phyloP scores from a whole-genome alignment of 2,113 vertebrate genomes.

The Coreoperca whiteheadi region DNA sequence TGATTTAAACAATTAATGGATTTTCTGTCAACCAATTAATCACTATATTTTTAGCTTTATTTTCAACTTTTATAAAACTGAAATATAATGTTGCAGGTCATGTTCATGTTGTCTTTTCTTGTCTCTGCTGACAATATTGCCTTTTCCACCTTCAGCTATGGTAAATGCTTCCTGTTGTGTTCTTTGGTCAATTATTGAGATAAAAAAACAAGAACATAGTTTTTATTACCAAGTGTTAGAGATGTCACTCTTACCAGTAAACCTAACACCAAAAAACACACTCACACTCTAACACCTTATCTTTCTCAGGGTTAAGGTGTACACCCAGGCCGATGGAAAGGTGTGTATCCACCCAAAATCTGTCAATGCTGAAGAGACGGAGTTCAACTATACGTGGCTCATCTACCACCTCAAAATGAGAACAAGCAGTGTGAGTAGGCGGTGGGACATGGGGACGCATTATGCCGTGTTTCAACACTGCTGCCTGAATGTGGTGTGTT shows the following conservation, averaged over 20 bases:
- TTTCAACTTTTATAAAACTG: not conserved
- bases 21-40: too few relatives aligned
- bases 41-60: not conserved
- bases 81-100: not conserved
- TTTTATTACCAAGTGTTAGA: not conserved
- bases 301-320: conserved; percentile 90
- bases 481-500: not conserved
- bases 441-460: not conserved
- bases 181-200: not conserved
- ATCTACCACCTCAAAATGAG: conserved; percentile 99
- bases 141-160: not conserved
- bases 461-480: not conserved
- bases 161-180: not conserved
- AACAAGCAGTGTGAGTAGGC: conserved; percentile 92
- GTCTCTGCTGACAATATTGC: not conserved
- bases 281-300: not conserved
- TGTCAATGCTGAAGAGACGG: conserved; percentile 92
- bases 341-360: conserved; percentile 98
- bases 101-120: not conserved
- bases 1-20: too few relatives aligned
- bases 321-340: conserved; percentile 93
- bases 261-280: not conserved
- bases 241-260: not conserved
- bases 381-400: conserved; percentile 96
- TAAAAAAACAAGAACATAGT: not conserved